Conservation (phyloP, 2,797 vertebrate species). For the Centroberyx gerrardi region DNA sequence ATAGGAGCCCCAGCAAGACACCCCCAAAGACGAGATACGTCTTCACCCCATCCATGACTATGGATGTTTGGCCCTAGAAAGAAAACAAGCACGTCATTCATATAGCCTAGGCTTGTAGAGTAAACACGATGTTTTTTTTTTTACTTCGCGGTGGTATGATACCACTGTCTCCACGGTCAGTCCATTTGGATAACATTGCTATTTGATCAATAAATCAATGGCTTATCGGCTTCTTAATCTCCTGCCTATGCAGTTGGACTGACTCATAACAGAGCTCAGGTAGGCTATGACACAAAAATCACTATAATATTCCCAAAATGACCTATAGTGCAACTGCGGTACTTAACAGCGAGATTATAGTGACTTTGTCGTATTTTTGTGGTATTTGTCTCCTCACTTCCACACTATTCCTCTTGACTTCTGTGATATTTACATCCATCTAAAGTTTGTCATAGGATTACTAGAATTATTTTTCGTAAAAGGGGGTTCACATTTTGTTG, state of each 20-base stretch:
- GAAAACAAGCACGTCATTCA: constrained; percentile 30
- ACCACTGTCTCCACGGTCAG: constrained; percentile 6
- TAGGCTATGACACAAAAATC: too few relatives aligned
- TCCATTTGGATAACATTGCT: neutral
- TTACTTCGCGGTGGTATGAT: neutral
- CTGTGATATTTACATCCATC: neutral
- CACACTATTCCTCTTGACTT: too few relatives aligned
- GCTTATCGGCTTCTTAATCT: neutral
- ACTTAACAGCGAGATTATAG: too few relatives aligned
- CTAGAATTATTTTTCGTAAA: too few relatives aligned
- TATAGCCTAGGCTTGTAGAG: neutral
- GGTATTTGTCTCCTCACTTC: too few relatives aligned
- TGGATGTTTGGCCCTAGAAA: constrained; percentile 76
- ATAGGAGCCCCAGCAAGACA: constrained; percentile 77
- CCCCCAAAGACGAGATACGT: constrained; percentile 82
- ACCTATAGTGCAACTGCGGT: too few relatives aligned
- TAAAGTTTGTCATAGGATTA: neutral
- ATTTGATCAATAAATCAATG: constrained; percentile 16
- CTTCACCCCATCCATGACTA: constrained; percentile 86
- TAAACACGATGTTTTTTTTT: neutral
- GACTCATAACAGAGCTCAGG: neutral
- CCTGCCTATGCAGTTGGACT: neutral
- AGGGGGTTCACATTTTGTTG: too few relatives aligned
- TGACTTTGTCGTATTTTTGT: too few relatives aligned
- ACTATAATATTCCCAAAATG: too few relatives aligned